phyloP scores from a whole-genome alignment of 2,888 invertebrate genomes.

The Synanthedon formicaeformis region DNA sequence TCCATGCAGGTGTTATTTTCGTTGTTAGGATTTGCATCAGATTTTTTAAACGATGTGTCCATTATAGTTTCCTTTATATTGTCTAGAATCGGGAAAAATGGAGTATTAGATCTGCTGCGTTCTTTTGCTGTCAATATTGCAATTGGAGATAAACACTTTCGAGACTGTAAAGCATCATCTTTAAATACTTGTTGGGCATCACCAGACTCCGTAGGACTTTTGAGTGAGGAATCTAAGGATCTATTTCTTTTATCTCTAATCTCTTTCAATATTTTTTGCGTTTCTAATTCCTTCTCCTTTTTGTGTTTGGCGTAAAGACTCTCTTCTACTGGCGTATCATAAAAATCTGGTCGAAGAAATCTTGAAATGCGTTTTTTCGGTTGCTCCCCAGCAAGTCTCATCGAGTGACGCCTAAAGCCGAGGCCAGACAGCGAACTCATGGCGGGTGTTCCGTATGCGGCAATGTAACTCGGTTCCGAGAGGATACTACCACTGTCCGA shows the following conservation, averaged over 20 bases:
- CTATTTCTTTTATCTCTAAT: conserved; percentile 73
- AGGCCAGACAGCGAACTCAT: conserved; percentile 11
- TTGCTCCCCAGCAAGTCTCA: conserved; percentile 40
- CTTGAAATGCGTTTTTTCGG: conserved; percentile 76
- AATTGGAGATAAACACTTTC: conserved; percentile 50
- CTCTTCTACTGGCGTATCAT: conserved; percentile 77
- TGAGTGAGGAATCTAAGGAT: conserved; percentile 33
- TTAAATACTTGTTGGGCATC: conserved; percentile 24
- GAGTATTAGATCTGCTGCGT: conserved; percentile 58
- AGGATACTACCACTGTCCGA: conserved; percentile 38
- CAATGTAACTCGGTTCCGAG: conserved; percentile 50
- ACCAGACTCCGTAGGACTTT: conserved; percentile 28
- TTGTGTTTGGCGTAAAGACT: conserved; percentile 73
- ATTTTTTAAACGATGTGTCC: conserved; percentile 25
- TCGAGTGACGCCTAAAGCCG: conserved; percentile 34
- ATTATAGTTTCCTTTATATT: conserved; percentile 55
- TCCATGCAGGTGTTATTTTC: conserved; percentile 28
- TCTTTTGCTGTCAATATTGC: conserved; percentile 39
- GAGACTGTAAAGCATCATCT: conserved; percentile 26
- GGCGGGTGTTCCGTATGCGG: conserved; percentile 35
- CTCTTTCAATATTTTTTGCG: conserved; percentile 76
- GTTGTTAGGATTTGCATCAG: conserved; percentile 17
- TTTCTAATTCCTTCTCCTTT: conserved; percentile 75
- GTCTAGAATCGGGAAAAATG: conserved; percentile 63
- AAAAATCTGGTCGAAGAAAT: conserved; percentile 83